phyloP scores from a whole-genome alignment of 2,797 vertebrate genomes.

The Apodemus agrarius region DNA sequence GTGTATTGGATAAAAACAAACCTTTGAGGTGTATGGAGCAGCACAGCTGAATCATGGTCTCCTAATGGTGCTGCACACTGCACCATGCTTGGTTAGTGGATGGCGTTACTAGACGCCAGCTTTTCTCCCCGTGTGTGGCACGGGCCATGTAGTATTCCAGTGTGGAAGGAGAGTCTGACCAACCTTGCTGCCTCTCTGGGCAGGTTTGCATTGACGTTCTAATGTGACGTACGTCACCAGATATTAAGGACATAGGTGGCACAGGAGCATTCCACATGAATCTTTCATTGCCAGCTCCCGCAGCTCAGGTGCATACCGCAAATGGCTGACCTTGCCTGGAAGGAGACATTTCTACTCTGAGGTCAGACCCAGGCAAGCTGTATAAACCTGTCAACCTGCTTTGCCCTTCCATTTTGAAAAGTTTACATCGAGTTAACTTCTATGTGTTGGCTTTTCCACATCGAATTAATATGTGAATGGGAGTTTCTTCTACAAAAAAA shows the following conservation, averaged over 20 bases:
- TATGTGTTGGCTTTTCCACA: conserved; percentile 45
- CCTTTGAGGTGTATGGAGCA: background rate
- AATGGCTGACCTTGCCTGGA: conserved; percentile 42
- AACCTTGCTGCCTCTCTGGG: background rate
- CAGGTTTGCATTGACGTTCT: conserved; percentile 62
- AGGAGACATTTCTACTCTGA: conserved; percentile 67
- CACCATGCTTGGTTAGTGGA: background rate
- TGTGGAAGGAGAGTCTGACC: conserved; percentile 59
- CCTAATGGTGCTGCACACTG: rapidly evolving
- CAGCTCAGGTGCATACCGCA: conserved; percentile 61
- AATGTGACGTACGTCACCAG: conserved; percentile 72
- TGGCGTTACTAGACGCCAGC: background rate
- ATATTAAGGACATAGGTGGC: conserved; percentile 76
- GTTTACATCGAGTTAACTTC: conserved; percentile 62
- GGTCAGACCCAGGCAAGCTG: conserved; percentile 69
- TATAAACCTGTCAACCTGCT: conserved; percentile 71
- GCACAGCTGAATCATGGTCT: background rate
- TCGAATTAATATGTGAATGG: conserved; percentile 46
- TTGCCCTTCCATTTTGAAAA: conserved; percentile 63
- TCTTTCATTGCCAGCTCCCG: conserved; percentile 81
- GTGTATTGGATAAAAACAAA: background rate
- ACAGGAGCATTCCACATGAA: conserved; percentile 70
- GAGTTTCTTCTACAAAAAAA: background rate
- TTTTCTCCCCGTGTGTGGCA: background rate
- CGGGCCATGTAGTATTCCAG: background rate